These are phyloP conservation scores for Galemys pyrenaicus DNA, from an alignment of 2,113 vertebrate genomes.

Conservation along the genomic window DNA sequence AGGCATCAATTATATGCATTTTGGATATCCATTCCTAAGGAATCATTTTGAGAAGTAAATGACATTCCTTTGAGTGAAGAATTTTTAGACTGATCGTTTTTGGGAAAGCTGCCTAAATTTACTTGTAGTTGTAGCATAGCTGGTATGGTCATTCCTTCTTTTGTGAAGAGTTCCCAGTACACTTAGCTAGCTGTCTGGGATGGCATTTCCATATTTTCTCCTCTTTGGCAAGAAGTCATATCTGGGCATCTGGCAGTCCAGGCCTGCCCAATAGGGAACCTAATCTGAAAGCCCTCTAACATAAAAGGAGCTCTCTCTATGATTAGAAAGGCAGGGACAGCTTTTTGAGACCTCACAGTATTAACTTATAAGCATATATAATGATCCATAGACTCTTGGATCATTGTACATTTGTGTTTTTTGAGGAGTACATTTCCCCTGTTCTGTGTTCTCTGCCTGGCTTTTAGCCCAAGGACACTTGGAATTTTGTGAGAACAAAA, in stretches of 20 bases:
- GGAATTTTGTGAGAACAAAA: slow-evolving; percentile 30
- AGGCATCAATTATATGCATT: not conserved
- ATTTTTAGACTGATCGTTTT: slow-evolving; percentile 28
- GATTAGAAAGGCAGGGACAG: not conserved
- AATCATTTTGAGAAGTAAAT: slow-evolving; percentile 13
- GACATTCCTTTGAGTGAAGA: not conserved
- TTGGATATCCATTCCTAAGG: not conserved
- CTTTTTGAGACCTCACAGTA: not conserved
- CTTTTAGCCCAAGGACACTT: not conserved
- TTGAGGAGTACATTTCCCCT: slow-evolving; percentile 20
- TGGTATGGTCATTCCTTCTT: not conserved
- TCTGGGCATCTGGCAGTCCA: not conserved
- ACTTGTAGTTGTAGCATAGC: not conserved
- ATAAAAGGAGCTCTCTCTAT: not conserved
- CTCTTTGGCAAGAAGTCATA: slow-evolving; percentile 11
- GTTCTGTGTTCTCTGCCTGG: not conserved
- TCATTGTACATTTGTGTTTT: not conserved
- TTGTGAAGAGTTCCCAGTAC: not conserved
- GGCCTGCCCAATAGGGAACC: not conserved
- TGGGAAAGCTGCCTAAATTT: not conserved
- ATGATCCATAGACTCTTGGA: not conserved
- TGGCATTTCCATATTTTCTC: not conserved
- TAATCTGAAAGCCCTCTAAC: not conserved
- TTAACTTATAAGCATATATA: not conserved
- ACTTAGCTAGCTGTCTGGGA: not conserved